Conservation (phyloP, 2,888 invertebrate genomes). For the Biston stratarius region DNA sequence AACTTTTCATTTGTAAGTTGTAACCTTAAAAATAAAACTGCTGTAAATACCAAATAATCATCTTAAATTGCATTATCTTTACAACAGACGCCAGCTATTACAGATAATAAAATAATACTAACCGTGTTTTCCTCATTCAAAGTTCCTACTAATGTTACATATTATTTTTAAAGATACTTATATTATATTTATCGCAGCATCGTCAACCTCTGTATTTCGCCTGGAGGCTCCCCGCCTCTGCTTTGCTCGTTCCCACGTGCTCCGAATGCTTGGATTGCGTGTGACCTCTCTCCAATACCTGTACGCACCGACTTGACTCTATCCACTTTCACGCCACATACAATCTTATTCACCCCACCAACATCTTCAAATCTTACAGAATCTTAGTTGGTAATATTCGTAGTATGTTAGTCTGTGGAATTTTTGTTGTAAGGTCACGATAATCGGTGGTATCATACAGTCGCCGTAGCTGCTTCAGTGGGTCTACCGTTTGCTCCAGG, state of each 20-base stretch:
- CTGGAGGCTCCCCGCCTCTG: conserved; percentile 77
- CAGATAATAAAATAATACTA: conserved; percentile 11
- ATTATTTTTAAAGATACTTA: conserved; percentile 26
- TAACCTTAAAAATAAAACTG: too few species aligned
- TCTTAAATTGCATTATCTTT: too few species aligned
- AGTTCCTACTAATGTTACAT: conserved; percentile 75
- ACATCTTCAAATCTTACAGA: conserved; percentile 17
- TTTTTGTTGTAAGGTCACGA: conserved; percentile 50
- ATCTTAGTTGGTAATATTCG: conserved; percentile 36
- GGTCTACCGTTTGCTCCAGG: conserved; percentile 84
- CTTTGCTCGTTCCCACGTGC: conserved; percentile 82
- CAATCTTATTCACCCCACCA: conserved; percentile 5
- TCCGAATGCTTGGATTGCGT: conserved; percentile 84
- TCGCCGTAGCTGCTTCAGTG: conserved; percentile 78
- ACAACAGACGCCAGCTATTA: neutral
- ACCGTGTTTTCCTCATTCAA: conserved; percentile 55
- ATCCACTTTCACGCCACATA: conserved; percentile 59
- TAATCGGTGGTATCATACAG: conserved; percentile 62
- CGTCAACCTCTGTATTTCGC: conserved; percentile 82
- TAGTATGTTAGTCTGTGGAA: conserved; percentile 62
- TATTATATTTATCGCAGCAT: conserved; percentile 79
- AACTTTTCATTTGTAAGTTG: too few species aligned
- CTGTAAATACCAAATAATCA: too few species aligned
- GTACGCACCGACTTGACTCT: conserved; percentile 65
- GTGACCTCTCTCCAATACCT: conserved; percentile 75